Base-by-base conservation (phyloP, 1,140 invertebrate species). In the Leptestheria dahalacensis region DNA sequence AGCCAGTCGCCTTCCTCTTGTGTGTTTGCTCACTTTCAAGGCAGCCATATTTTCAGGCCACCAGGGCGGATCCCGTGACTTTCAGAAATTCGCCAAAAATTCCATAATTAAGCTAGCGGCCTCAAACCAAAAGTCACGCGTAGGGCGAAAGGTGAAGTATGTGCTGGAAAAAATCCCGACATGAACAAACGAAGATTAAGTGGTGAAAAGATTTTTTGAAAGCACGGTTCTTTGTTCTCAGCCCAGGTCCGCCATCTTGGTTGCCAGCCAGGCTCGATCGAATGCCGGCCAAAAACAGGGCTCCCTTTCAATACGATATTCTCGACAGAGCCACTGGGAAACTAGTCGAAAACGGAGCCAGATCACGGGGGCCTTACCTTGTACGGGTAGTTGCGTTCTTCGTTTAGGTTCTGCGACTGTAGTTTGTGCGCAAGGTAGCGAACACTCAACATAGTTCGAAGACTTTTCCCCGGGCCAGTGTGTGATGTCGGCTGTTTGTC, bases 331-430 rank as follows among this genome's bases (percentile, higher is more conserved):
- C 6, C 11, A 55, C 18, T 6, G 41, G 10, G 55, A n/a, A 29
- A 52, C 11, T 6, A 48, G 9, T 52, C 1, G 10, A 57, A 25
- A 25, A 60, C 18, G 9, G n/a, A 24, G 12, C 1, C 65, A 66
- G 66, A 67, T 63, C 71, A 68, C 72, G 74, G 70, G 70, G 78
- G 78, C n/a, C 78, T 79, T 81, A 68, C 68, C 67, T 69, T 65
- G 57, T 63, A 62, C 67, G 78, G 77, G 68, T 78, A 75, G 74
- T 78, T 77, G 72, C 77, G 75, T 67, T 84, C 82, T 76, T 85
- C 83, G 78, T 84, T 84, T 73, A 85, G 78, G 70, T 82, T 84
- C 74, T 85, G 83, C 70, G 81, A 83, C 73, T 80, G 79, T 70
- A 85, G 75, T 77, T 85, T 85, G 73, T 84, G 81, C 69, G 83